These are phyloP conservation scores for Drosophila varians DNA, from an alignment of 1,140 invertebrate genomes.

Conservation along the genomic window DNA sequence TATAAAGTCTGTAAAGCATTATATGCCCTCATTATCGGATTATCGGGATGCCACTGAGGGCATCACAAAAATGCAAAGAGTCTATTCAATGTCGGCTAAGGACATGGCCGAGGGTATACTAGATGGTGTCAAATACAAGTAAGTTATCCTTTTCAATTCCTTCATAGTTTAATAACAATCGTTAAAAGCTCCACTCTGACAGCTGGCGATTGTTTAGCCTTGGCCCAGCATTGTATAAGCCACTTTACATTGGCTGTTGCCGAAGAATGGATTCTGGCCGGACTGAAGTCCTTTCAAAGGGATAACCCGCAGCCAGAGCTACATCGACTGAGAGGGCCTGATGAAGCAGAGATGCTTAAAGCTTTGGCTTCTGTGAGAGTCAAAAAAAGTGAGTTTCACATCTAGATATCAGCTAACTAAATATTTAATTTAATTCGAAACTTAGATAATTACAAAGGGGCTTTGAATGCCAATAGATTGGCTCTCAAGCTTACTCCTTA, in stretches of 20 bases:
- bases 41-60: constrained; percentile 2
- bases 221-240: background rate
- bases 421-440: background rate
- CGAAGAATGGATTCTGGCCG: background rate
- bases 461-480: constrained; percentile 5
- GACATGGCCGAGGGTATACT: constrained; percentile 12
- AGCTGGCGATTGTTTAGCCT: constrained; percentile 6
- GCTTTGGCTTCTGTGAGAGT: background rate
- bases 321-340: background rate
- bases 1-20: background rate
- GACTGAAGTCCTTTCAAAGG: background rate
- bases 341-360: background rate
- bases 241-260: background rate
- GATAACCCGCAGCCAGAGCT: background rate
- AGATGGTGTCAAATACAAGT: constrained; percentile 21
- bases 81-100: background rate
- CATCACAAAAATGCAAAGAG: background rate
- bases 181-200: constrained; percentile 3
- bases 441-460: background rate
- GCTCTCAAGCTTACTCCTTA: background rate
- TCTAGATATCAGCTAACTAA: background rate
- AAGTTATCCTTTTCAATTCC: background rate
- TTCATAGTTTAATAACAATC: background rate
- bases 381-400: background rate
- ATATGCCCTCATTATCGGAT: background rate